Conservation (phyloP, 2,888 invertebrate species). For the Elegia similella region DNA sequence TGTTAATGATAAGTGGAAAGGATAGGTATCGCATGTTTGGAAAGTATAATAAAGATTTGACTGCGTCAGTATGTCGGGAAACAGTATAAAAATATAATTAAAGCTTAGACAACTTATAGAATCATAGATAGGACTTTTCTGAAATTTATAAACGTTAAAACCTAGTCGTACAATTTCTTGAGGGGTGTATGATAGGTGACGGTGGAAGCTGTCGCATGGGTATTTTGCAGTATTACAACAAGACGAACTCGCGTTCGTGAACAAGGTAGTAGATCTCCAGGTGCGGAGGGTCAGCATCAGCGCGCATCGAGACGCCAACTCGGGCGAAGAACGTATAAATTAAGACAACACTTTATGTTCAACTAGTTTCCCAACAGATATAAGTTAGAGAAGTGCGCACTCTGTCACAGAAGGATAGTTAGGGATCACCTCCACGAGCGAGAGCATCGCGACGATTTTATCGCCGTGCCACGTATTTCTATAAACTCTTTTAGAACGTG, state of each 20-base stretch:
- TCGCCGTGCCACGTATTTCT: too few species aligned
- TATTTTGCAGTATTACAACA: constrained; percentile 61
- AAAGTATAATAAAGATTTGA: constrained; percentile 22
- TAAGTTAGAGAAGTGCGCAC: constrained; percentile 2
- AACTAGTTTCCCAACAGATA: constrained; percentile 14
- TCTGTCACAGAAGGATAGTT: background rate
- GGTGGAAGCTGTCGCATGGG: constrained; percentile 34
- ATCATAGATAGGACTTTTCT: constrained; percentile 75
- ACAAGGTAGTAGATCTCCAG: constrained; percentile 22
- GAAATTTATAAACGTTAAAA: constrained; percentile 79
- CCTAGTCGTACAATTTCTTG: constrained; percentile 61
- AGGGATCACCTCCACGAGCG: too few species aligned
- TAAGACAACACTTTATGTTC: constrained; percentile 20
- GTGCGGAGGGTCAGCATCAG: constrained; percentile 18
- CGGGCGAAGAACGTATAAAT: background rate
- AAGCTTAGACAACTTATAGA: constrained; percentile 55
- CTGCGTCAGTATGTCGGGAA: constrained; percentile 48
- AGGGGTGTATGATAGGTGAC: constrained; percentile 37
- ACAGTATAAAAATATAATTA: constrained; percentile 38
- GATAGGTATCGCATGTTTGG: constrained; percentile 11
- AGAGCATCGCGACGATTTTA: too few species aligned
- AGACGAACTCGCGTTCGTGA: constrained; percentile 27
- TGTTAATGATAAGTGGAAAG: constrained; percentile 22
- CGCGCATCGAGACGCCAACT: constrained; percentile 18
- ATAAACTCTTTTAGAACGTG: too few species aligned